A percentile compares a stretch with the other conserved stretches of the same genome.
Conservation (phyloP, 30 jellyfish, hydroid and myxozoan species). For the Chrysaora quinquecirrha region DNA sequence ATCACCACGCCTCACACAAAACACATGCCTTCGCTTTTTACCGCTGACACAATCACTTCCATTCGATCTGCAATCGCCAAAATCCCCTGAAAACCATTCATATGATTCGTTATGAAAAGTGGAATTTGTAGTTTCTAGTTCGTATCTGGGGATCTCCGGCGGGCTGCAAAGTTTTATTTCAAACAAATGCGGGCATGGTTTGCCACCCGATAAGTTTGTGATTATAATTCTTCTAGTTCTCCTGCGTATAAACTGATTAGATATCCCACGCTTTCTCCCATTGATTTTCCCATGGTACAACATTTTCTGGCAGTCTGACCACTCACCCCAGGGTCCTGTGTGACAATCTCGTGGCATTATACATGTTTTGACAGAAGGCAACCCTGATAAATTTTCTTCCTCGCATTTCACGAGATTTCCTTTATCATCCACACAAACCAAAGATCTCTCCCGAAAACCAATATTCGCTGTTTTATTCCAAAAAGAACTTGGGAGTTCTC, state of each 20-base stretch:
- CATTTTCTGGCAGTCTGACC: conserved; percentile 47
- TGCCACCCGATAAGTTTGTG: conserved; percentile 21
- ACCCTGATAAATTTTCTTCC: not conserved
- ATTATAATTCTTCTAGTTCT: conserved; percentile 17
- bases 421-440: conserved; percentile 14
- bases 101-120: not conserved
- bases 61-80: conserved; percentile 28
- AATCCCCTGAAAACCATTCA: conserved; percentile 56
- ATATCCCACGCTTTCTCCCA: not conserved
- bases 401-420: conserved; percentile 38
- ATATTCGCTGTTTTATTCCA: conserved; percentile 5
- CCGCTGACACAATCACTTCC: conserved; percentile 59
- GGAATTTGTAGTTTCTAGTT: not conserved
- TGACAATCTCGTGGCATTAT: conserved; percentile 56
- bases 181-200: conserved; percentile 33
- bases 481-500: not conserved
- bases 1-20: conserved; percentile 68
- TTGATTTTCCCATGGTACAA: not conserved
- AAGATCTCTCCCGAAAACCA: conserved; percentile 21
- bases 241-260: conserved; percentile 3
- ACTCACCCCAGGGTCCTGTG: conserved; percentile 44
- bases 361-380: conserved; percentile 31
- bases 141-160: conserved; percentile 2
- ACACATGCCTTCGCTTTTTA: conserved; percentile 43
- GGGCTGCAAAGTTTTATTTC: conserved; percentile 45